phyloP scores from a whole-genome alignment of 2,888 invertebrate genomes.

The Morinoia aosen region DNA sequence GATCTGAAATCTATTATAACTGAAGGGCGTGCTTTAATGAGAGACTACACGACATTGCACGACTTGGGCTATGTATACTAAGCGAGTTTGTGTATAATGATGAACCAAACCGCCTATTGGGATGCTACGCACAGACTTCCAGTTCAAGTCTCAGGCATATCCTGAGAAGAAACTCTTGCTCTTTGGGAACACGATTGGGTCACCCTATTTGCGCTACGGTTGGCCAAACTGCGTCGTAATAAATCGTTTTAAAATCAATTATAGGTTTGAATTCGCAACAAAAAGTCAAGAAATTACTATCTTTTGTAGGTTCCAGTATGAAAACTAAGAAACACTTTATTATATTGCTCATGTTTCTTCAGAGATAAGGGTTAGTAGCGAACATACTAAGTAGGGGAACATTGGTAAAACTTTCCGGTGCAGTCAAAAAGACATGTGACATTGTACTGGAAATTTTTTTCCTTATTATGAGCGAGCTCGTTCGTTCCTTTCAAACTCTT shows the following conservation, averaged over 20 bases:
- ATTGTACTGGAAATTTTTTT: not conserved
- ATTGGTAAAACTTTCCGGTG: not conserved
- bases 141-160: not conserved
- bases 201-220: not conserved
- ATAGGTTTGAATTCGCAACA: not conserved
- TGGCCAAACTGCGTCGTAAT: not conserved
- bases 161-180: not conserved
- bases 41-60: slow-evolving; percentile 48
- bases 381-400: not conserved
- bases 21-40: slow-evolving; percentile 53
- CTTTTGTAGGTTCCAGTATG: not conserved
- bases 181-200: not conserved
- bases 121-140: slow-evolving; percentile 14
- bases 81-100: slow-evolving; percentile 46
- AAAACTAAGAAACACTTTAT: not conserved
- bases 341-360: not conserved
- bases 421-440: not conserved
- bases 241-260: not conserved
- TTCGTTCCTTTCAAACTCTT: not conserved
- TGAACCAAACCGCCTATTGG: slow-evolving; percentile 30
- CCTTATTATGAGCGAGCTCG: not conserved
- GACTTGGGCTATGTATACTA: slow-evolving; percentile 48
- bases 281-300: not conserved
- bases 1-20: slow-evolving; percentile 51
- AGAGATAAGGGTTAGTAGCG: not conserved